Evolutionary conservation across 2,888 invertebrate genomes (phyloP), one percentile per base, ranked within the genome.

Genomic region (Tetramorium bicarinatum): DNA sequence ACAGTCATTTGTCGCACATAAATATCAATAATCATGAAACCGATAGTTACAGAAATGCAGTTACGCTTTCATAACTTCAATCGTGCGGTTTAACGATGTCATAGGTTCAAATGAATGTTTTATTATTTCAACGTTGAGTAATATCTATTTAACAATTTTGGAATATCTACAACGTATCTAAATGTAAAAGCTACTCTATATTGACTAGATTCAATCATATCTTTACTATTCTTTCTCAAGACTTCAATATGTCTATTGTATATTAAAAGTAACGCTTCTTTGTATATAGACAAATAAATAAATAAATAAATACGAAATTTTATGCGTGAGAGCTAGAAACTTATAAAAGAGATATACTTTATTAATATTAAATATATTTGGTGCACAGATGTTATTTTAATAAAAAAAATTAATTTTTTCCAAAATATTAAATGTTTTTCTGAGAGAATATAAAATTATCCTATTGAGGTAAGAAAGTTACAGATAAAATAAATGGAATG

Each of bases 101-200:
- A 75, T 77, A 71, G 21, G 15, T 69, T 86, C 81, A 56, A 76
- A 86, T 85, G 81, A 87, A 86, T 67, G 84, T 54, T 71, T 72
- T 76, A 79, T 83, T 85, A 79, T 83, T 85, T 66, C 69, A 89
- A 85, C 85, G 85, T 61, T 83, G 84, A 88, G 52, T 77, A 85
- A 85, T 88, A 91, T 87, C 87, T 91, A 90, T 90, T 81, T 90
- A 92, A 92, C 92, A 92, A 92, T 89, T 87, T 85, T 90, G 87
- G 82, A 87, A 85, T 90, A 91, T 89, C 90, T 91, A 90, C 87
- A 92, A 85, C 81, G 84, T 76, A 89, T 81, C 84, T 88, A 86
- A 89, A 87, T 89, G 85, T 91, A 91, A 85, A 88, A 90, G 89
- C 86, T 90, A 87, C 64, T 67, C 47, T 82, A 81, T 86, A 87